Evolutionary conservation across 2,797 vertebrate species (phyloP), one percentile per base, ranked within the genome.

Genomic region (Anguilla pacifica): DNA sequence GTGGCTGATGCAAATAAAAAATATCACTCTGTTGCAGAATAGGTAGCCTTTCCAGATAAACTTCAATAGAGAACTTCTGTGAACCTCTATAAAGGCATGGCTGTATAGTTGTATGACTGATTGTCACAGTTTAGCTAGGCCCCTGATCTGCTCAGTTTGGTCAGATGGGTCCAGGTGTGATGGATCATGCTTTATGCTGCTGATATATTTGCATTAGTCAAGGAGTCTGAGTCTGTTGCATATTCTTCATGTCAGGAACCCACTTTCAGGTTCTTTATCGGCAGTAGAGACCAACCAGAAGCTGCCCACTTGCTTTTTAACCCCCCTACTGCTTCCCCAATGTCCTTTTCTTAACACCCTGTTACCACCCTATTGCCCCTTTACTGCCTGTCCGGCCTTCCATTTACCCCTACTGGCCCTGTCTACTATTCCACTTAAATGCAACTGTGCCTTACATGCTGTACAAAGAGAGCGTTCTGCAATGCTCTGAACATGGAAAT

Each of bases 211-310:
- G 49, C 83, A 46, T 67, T 74, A 57, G 51, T 49, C 39, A 67
- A 49, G 82, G 64, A 84, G 51, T 6, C 31, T 22, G 9, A 77
- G 64, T 57, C 51, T 88, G 43, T 49, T 19, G 57, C 72, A 88
- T 88, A 84, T 59, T 85, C 35, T 43, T 31, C 57, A 17, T 17
- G 55, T 84, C 39, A 87, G 57, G 49, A 84, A 74, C 82, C 35
- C 74, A 43, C 31, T 43, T 43, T 79, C 35, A 43, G 17, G 39
- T 49, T 59, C 64, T 77, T 85, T 82, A 39, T 43, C 55, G 51
- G 49, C 51, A 11, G 64, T 15, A 85, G 55, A 64, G 61, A 85
- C 17, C 31, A 59, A 35, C 53, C 51, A 87, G 1, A 43, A 35
- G 35, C 79, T 49, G 7, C 15, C 43, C 10, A 25, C 46, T 79